Conservation (phyloP, 2,888 invertebrate genomes). For the Pristionchus arcanus region DNA sequence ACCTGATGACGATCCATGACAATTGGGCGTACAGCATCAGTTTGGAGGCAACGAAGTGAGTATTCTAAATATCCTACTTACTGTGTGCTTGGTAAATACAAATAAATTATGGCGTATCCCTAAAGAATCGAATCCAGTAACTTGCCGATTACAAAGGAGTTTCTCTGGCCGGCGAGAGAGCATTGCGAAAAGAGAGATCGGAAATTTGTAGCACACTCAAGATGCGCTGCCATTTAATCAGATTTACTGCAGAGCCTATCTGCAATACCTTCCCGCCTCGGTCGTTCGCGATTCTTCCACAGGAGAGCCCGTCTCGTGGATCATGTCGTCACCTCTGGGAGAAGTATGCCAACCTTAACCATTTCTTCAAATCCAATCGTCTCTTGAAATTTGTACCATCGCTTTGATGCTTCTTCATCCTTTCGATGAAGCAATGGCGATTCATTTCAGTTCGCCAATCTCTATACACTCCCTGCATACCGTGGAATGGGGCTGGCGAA, state of each 20-base stretch:
- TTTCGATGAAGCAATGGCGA: neutral
- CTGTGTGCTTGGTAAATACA: too few species aligned
- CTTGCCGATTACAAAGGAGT: too few species aligned
- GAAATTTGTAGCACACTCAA: too few species aligned
- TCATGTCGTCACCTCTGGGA: constrained; percentile 17
- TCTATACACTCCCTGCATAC: neutral
- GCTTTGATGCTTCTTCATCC: neutral
- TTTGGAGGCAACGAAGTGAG: neutral
- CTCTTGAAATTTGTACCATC: too few species aligned
- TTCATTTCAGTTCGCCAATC: constrained; percentile 4
- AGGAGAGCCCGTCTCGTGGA: neutral
- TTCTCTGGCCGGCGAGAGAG: neutral
- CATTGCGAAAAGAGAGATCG: neutral
- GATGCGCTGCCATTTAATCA: too few species aligned
- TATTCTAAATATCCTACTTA: too few species aligned
- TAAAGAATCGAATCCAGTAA: neutral
- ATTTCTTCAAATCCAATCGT: too few species aligned
- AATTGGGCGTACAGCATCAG: neutral
- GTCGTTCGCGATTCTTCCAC: neutral
- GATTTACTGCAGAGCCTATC: neutral
- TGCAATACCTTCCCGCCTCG: neutral
- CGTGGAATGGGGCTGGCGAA: neutral
- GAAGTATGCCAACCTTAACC: neutral
- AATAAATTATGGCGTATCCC: too few species aligned
- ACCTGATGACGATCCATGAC: neutral